phyloP scores from a whole-genome alignment of 2,113 vertebrate species.

The Heloderma charlesbogerti region DNA sequence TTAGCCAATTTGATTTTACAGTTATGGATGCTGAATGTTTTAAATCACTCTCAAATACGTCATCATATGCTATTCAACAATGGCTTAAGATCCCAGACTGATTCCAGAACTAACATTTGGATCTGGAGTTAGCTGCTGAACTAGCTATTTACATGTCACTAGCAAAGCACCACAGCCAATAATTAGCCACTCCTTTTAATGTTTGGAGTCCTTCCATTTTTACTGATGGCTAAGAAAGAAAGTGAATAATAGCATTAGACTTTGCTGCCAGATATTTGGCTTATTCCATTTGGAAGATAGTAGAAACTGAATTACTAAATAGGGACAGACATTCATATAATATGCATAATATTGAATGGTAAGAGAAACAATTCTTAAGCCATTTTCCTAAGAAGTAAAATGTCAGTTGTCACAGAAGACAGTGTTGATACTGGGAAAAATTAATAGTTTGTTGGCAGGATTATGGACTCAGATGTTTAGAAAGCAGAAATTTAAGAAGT shows the following conservation, averaged over 20 bases:
- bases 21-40: conserved; percentile 19
- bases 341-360: accelerated
- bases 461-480: neutral
- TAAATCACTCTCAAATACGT: neutral
- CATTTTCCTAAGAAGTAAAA: neutral
- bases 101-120: neutral
- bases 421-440: neutral
- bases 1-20: conserved; percentile 29
- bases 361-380: neutral
- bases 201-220: neutral
- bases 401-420: neutral
- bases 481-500: neutral
- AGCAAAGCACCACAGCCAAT: conserved; percentile 3
- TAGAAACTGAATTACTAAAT: neutral
- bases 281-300: neutral
- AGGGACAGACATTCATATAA: neutral
- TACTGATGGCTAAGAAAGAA: neutral
- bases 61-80: conserved; percentile 9
- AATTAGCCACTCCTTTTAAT: accelerated
- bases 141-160: neutral
- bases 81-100: conserved; percentile 2
- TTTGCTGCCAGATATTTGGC: neutral
- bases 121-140: neutral
- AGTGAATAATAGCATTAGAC: neutral
- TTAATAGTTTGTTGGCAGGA: neutral